A percentile compares a stretch with the other conserved stretches of the same genome.
These are phyloP conservation scores for Hormaphis cornu DNA, from an alignment of 1,140 invertebrate genomes.

Conservation along the genomic window DNA sequence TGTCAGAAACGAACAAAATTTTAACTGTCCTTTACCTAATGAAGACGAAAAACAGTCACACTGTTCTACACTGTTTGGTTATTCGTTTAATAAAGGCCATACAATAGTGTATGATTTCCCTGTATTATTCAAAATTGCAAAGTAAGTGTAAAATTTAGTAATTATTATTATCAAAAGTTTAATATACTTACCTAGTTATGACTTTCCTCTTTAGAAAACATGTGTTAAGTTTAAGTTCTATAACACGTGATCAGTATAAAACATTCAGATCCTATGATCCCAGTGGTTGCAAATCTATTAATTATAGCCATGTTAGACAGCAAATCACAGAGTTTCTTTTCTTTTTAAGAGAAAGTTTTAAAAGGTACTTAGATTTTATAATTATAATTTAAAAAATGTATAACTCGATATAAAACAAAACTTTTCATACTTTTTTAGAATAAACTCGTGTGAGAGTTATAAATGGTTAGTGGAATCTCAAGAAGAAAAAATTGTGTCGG, in stretches of 20 bases:
- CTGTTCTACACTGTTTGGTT: not conserved
- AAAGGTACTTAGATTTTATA: not conserved
- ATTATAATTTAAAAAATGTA: not conserved
- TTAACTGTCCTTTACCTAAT: not conserved
- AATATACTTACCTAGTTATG: not conserved
- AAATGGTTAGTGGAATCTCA: conserved; percentile 8
- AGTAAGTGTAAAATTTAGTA: not conserved
- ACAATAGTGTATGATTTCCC: conserved; percentile 16
- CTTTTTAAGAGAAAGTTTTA: conserved; percentile 14
- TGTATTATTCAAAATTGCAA: conserved; percentile 14
- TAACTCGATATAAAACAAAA: not conserved
- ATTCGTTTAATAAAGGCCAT: conserved; percentile 14
- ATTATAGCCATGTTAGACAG: not conserved
- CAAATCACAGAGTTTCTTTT: not conserved
- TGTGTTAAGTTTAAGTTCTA: conserved; percentile 15
- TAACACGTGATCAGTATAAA: conserved; percentile 17
- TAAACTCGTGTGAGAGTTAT: not conserved
- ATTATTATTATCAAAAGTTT: not conserved
- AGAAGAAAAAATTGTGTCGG: conserved; percentile 1
- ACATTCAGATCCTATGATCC: not conserved
- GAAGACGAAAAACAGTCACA: not conserved
- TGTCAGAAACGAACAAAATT: not conserved
- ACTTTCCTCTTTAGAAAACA: not conserved
- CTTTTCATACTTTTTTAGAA: not conserved
- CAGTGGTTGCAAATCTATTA: not conserved